Evolutionary conservation across 2,113 vertebrate genomes (phyloP), one percentile per base, ranked within the genome.

Genomic region (Tragelaphus imberbis): DNA sequence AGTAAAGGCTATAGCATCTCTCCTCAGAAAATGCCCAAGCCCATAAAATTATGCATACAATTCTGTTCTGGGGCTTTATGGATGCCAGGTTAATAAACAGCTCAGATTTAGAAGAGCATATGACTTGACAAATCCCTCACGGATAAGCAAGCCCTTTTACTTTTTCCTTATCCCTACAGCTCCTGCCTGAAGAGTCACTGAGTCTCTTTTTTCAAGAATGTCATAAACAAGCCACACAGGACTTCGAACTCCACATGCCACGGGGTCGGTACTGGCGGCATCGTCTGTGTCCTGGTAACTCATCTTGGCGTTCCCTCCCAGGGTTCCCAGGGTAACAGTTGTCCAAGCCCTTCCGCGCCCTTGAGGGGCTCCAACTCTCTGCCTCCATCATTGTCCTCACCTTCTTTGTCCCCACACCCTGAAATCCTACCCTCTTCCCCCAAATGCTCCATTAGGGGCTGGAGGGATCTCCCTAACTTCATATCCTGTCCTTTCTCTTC

Each of bases 241-340:
- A 96, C 77, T 97, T 98, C 9, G 56, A 97, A 77, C 56, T 95
- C 47, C 65, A 97, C 94, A 98, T 98, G 98, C 98, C 98, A 56
- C 92, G n/a, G 95, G 98, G 98, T 88, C 97, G 97, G 28, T 98
- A 98, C 93, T 98, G 98, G 98, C 68, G 85, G 47, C 96, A 88
- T 88, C 98, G 8, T 61, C 97, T 98, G 33, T 93, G 94, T 84
- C 44, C 96, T 58, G 96, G 98, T 97, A 97, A 98, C 49, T 88
- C 49, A 65, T 51, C 21, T 55, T 33, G 56, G 51, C 15, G 55
- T 88, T 47, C 87, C 56, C 44, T 91, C 90, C 28, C 56, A 68
- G 21, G 40, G 84, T 44, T 63, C n/a, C 36, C 13, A 53, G 6
- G 77, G 28, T 80, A 51, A 68, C 2, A 56, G 9, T 58, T 58